Conservation (phyloP, 2,797 vertebrate species). For the Heterohyrax brucei region DNA sequence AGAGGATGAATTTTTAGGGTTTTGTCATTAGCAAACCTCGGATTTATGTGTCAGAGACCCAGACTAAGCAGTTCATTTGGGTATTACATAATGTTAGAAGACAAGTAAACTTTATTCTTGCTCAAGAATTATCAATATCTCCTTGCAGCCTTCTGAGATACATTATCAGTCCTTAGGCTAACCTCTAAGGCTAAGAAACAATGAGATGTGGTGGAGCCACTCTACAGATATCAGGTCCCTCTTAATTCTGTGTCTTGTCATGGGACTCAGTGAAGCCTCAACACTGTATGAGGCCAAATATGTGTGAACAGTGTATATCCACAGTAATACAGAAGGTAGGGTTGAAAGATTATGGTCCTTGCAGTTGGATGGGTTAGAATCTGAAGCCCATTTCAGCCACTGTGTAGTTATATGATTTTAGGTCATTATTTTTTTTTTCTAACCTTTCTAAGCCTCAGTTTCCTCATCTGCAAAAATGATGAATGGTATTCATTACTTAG, state of each 20-base stretch:
- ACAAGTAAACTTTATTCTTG: background rate
- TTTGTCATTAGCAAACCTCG: background rate
- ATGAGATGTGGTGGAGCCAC: background rate
- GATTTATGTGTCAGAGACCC: background rate
- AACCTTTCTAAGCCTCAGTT: background rate
- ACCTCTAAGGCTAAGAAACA: background rate
- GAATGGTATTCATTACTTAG: background rate
- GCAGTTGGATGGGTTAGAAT: rapidly evolving
- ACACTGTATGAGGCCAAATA: rapidly evolving
- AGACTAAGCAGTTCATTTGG: background rate
- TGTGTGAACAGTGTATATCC: rapidly evolving
- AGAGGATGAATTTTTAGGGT: background rate
- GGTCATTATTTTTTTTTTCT: background rate
- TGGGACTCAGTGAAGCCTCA: background rate
- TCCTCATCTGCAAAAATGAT: slow-evolving; percentile 19
- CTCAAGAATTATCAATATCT: background rate
- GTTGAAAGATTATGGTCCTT: background rate
- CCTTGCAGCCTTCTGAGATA: background rate
- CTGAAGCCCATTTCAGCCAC: background rate
- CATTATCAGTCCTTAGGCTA: background rate
- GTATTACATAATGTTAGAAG: background rate
- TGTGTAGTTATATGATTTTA: background rate
- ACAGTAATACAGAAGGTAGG: rapidly evolving
- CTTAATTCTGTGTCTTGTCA: background rate
- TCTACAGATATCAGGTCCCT: background rate